These are phyloP conservation scores for Balaeniceps rex DNA, from an alignment of 2,113 vertebrate genomes.

Conservation along the genomic window DNA sequence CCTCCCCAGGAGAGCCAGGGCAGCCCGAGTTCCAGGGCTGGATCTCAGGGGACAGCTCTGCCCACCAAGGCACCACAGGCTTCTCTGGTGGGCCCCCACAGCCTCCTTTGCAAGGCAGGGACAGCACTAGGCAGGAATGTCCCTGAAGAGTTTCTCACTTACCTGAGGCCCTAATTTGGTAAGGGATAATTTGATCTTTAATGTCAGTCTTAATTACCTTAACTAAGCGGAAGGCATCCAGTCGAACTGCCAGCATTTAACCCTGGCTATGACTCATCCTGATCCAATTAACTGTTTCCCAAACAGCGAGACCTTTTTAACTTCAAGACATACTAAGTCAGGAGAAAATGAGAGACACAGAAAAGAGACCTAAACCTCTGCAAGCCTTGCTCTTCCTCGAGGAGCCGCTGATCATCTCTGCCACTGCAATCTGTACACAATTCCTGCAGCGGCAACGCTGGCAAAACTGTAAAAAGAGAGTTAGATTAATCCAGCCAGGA, in stretches of 20 bases:
- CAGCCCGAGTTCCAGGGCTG: too few relatives aligned
- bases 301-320: not conserved
- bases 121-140: not conserved
- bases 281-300: conserved; percentile 35
- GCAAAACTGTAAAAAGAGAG: not conserved
- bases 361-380: not conserved
- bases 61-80: too few relatives aligned
- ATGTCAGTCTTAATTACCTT: not conserved
- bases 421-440: not conserved
- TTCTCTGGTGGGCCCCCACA: not conserved
- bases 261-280: not conserved
- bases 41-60: not conserved
- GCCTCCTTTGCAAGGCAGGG: not conserved
- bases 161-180: not conserved
- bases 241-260: not conserved
- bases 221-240: not conserved
- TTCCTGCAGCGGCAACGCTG: not conserved
- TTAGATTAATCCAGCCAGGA: conserved; percentile 17
- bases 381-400: not conserved
- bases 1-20: too few relatives aligned
- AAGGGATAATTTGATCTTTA: not conserved
- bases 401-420: not conserved
- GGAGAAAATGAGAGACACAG: not conserved
- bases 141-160: not conserved
- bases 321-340: not conserved